These are phyloP conservation scores for Ranitomeya variabilis DNA, from an alignment of 2,113 vertebrate species.

Conservation along the genomic window DNA sequence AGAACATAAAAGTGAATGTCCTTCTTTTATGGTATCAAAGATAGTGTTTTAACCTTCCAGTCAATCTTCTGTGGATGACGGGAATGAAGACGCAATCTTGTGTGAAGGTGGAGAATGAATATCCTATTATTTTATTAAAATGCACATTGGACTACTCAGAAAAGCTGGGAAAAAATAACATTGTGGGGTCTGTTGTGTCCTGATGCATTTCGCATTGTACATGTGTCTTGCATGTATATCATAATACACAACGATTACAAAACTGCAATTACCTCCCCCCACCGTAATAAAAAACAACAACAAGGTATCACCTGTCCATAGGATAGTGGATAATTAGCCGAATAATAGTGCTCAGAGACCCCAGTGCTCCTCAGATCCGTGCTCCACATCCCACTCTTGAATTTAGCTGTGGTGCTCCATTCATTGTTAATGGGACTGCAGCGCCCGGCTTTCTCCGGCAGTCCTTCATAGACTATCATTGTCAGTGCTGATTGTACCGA, in stretches of 20 bases:
- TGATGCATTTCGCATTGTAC: neutral
- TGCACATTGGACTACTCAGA: neutral
- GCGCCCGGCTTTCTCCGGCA: too few relatives aligned
- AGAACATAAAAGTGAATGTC: constrained; percentile 54
- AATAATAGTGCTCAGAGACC: too few relatives aligned
- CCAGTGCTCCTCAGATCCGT: too few relatives aligned
- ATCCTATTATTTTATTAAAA: constrained; percentile 38
- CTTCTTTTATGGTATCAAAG: constrained; percentile 50
- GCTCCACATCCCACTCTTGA: too few relatives aligned
- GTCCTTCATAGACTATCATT: too few relatives aligned
- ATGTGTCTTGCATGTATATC: neutral
- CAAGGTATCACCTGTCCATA: too few relatives aligned
- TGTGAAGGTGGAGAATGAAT: constrained; percentile 34
- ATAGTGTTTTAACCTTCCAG: constrained; percentile 52
- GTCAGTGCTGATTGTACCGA: too few relatives aligned
- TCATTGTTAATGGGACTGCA: too few relatives aligned
- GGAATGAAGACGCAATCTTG: constrained; percentile 53
- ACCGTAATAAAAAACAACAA: too few relatives aligned
- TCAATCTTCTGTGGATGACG: constrained; percentile 50
- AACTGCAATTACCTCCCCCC: too few relatives aligned
- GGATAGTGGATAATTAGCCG: too few relatives aligned
- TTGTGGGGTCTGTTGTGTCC: neutral
- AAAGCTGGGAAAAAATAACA: neutral
- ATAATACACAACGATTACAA: neutral
- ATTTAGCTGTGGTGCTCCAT: too few relatives aligned